phyloP scores from a whole-genome alignment of 2,888 invertebrate genomes.

The Aspidapion aeneum region DNA sequence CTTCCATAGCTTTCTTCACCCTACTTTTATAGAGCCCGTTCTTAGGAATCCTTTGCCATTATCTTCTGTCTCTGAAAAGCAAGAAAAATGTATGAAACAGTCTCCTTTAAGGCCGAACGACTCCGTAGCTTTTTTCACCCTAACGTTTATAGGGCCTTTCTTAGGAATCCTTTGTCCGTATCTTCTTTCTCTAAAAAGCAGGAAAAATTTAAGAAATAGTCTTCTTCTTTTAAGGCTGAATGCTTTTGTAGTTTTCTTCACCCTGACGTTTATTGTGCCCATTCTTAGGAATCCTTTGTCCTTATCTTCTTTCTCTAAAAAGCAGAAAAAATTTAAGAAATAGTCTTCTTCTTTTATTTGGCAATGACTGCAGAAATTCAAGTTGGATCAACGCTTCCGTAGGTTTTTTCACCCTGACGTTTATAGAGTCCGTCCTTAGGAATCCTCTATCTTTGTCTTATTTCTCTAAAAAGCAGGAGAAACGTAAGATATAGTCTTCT shows the following conservation, averaged over 20 bases:
- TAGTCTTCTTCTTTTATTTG: too few species aligned
- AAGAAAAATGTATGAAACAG: too few species aligned
- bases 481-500: too few species aligned
- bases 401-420: constrained; percentile 88
- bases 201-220: not conserved
- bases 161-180: constrained; percentile 85
- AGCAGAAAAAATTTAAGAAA: not conserved
- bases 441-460: constrained; percentile 71
- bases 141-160: constrained; percentile 88
- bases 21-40: too few species aligned
- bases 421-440: constrained; percentile 87
- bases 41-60: too few species aligned
- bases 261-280: constrained; percentile 87
- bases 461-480: too few species aligned
- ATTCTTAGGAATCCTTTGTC: constrained; percentile 88
- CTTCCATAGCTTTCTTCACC: too few species aligned
- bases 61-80: too few species aligned
- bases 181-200: constrained; percentile 63
- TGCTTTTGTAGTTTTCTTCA: constrained; percentile 89
- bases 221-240: constrained; percentile 64
- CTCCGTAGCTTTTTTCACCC: constrained; percentile 90
- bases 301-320: constrained; percentile 79
- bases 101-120: too few species aligned
- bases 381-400: constrained; percentile 75
- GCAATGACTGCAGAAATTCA: too few species aligned